Evolutionary conservation across 1,140 invertebrate species (phyloP).

Genomic region (Drosophila kohkoa): DNA sequence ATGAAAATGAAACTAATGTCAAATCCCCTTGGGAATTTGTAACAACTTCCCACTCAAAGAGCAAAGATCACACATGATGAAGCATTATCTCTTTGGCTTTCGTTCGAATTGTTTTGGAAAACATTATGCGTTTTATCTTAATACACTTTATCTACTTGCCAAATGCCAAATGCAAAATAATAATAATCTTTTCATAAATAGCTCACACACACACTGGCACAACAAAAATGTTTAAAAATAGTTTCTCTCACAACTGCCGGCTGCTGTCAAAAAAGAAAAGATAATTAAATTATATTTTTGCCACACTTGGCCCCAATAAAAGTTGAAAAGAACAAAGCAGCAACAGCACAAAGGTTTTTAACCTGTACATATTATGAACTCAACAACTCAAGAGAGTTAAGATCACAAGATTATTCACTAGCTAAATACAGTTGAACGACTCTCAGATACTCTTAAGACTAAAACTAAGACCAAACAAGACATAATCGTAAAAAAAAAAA

Average conservation of each 20-base stretch:
- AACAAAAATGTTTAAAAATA: conserved; percentile 10
- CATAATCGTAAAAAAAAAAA: too few relatives aligned
- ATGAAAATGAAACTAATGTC: neutral
- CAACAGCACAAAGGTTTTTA: neutral
- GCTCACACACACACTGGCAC: neutral
- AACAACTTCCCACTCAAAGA: neutral
- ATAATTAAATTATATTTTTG: conserved; percentile 27
- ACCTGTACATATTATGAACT: neutral
- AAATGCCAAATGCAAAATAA: conserved; percentile 8
- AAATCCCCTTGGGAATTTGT: neutral
- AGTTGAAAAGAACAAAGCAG: neutral
- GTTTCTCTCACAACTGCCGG: neutral
- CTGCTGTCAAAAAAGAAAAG: conserved; percentile 3
- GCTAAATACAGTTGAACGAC: neutral
- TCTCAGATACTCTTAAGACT: too few relatives aligned
- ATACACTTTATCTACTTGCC: neutral
- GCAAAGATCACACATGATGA: too few relatives aligned
- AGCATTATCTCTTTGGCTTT: too few relatives aligned
- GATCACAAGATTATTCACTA: neutral
- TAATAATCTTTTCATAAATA: conserved; percentile 2
- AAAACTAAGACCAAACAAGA: too few relatives aligned
- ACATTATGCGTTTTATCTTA: neutral
- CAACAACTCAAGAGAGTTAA: neutral
- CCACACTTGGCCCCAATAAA: conserved; percentile 19
- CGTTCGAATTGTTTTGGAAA: neutral